Percentiles rank a stretch among this genome's conserved stretches.
Evolutionary conservation across 1,140 invertebrate genomes (phyloP).

Genomic region (Dreissena polymorpha): DNA sequence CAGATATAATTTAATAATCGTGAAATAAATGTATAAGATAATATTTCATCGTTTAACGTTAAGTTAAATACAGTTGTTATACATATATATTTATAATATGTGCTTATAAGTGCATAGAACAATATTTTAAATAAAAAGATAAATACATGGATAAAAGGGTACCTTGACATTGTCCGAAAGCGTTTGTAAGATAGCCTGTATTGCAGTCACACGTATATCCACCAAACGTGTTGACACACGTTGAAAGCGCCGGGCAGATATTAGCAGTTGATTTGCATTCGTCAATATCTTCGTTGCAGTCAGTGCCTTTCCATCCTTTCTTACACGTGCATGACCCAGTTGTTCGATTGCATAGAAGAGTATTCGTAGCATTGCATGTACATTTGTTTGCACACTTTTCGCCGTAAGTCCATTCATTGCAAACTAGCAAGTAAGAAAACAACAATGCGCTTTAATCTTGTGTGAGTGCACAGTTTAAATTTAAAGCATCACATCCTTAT

Average conservation of each 20-base stretch:
- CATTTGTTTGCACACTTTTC: conserved; percentile 16
- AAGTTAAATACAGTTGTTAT: too few relatives aligned
- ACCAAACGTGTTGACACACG: conserved; percentile 52
- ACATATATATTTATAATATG: too few relatives aligned
- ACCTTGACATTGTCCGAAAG: conserved; percentile 16
- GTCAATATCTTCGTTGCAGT: conserved; percentile 21
- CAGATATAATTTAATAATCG: too few relatives aligned
- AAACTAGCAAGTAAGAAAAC: not conserved
- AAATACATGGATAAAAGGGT: not conserved
- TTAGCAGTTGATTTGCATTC: conserved; percentile 16
- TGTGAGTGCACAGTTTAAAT: too few relatives aligned
- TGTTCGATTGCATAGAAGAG: conserved; percentile 6
- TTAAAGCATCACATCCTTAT: too few relatives aligned
- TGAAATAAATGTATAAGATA: too few relatives aligned
- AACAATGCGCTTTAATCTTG: too few relatives aligned
- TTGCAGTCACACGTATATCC: conserved; percentile 49
- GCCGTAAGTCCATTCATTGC: not conserved
- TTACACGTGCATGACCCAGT: conserved; percentile 33
- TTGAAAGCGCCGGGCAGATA: not conserved
- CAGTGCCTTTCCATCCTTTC: conserved; percentile 7
- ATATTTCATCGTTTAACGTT: too few relatives aligned
- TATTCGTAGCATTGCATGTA: conserved; percentile 18
- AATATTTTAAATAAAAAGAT: too few relatives aligned
- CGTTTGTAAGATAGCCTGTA: conserved; percentile 25
- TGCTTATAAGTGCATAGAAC: too few relatives aligned